Base-by-base conservation (phyloP, 1,140 invertebrate species). In the Drusus annulatus region DNA sequence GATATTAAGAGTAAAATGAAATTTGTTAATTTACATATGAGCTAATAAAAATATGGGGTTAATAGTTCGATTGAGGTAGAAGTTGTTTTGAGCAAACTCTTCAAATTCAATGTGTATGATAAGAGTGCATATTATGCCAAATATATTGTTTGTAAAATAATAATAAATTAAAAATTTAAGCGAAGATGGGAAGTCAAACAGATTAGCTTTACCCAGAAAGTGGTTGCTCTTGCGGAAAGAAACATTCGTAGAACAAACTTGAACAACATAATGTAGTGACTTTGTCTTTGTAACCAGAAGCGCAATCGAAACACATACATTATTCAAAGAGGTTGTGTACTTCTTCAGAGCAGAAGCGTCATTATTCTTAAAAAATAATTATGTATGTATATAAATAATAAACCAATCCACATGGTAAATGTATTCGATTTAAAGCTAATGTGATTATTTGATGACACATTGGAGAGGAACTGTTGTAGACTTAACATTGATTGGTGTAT, bases 1-100 rank as follows among this genome's bases (percentile, higher is more conserved):
- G 36, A 45, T 13, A 45, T 45, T 45, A 45, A 45, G 8, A 45
- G 36, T 45, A 45, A 45, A 45, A 45, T 45, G 10, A 45, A 45
- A 4, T 3, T 36, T 58, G 5, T 58, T 58, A 63, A 63, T 25
- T 63, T 25, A 63, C 15, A 63, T 63, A 36, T 45, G 36, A 65
- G 62, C 2, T 65, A 60, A 58, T 16, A 31, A 60, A 62, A 76
- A 76, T 65, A 52, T 51, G 45, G 45, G 62, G 28, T 31, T 36
- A 65, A 62, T 77, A 76, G 17, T 45, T 58, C 56, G 25, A 52
- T 31, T 71, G 76, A 78, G 76, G 76, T 78, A 78, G 76, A 19
- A 71, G 50, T 65, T 78, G 62, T 78, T 78, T 78, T 78, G 76
- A 78, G 76, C 76, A 78, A 78, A 69, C 50, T 69, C 60, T 77